Conservation (phyloP, 2,797 vertebrate species). For the Carcharodon carcharias region DNA sequence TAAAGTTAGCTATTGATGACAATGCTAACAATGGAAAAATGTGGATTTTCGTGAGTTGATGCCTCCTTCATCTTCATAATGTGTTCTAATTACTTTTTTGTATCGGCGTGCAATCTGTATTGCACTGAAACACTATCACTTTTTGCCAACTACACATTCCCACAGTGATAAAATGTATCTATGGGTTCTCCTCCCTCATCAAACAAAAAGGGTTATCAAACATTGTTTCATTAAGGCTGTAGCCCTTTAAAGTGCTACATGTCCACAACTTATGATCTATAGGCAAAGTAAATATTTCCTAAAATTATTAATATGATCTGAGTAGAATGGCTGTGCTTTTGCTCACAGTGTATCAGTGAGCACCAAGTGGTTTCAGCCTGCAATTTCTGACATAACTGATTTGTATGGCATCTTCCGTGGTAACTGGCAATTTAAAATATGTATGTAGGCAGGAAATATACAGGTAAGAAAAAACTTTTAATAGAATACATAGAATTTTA, state of each 20-base stretch:
- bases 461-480: not conserved
- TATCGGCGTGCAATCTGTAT: not conserved
- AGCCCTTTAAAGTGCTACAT: not conserved
- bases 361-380: not conserved
- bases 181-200: not conserved
- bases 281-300: not conserved
- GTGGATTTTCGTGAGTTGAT: not conserved
- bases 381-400: not conserved
- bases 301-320: too few relatives aligned
- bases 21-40: not conserved
- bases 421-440: not conserved
- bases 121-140: not conserved
- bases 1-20: not conserved
- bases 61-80: not conserved
- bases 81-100: not conserved
- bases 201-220: not conserved
- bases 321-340: not conserved
- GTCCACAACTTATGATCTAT: too few relatives aligned
- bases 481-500: not conserved
- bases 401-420: not conserved
- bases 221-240: not conserved
- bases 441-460: not conserved
- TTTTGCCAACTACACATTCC: not conserved
- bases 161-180: not conserved
- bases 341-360: not conserved